A percentile compares a stretch with the other conserved stretches of the same genome.
Conservation (phyloP, 2,888 invertebrate species). For the Lasioglossum morio region DNA sequence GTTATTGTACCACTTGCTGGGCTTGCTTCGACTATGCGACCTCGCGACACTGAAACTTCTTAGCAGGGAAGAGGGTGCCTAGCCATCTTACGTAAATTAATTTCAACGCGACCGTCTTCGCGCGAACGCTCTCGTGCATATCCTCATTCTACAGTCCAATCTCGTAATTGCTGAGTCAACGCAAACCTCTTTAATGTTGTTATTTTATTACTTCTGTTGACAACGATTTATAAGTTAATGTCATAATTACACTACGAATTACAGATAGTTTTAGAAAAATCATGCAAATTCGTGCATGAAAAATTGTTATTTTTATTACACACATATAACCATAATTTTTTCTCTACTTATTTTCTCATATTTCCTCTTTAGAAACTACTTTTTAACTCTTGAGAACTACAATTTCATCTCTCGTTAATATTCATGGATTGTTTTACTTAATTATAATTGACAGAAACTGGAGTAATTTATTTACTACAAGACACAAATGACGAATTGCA, state of each 20-base stretch:
- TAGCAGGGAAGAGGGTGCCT: slow-evolving; percentile 14
- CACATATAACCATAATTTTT: too few relatives aligned
- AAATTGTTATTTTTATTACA: background rate
- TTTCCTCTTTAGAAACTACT: background rate
- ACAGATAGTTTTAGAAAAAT: background rate
- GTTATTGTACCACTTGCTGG: slow-evolving; percentile 68
- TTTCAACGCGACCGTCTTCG: slow-evolving; percentile 20
- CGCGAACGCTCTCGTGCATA: background rate
- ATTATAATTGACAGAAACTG: background rate
- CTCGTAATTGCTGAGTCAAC: background rate
- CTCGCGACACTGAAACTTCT: slow-evolving; percentile 39
- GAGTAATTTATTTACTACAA: background rate
- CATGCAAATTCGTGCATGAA: too few relatives aligned
- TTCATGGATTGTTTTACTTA: background rate
- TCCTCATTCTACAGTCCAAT: background rate
- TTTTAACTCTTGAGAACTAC: background rate
- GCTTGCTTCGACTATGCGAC: slow-evolving; percentile 38
- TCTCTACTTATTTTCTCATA: background rate
- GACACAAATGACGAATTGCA: background rate
- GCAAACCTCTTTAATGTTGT: background rate
- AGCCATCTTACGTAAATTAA: slow-evolving; percentile 35
- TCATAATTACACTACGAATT: background rate
- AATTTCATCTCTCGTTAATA: background rate
- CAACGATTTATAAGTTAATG: background rate
- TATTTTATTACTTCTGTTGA: background rate